Evolutionary conservation across 2,888 invertebrate genomes (phyloP).

Genomic region (Chalcis sispes): DNA sequence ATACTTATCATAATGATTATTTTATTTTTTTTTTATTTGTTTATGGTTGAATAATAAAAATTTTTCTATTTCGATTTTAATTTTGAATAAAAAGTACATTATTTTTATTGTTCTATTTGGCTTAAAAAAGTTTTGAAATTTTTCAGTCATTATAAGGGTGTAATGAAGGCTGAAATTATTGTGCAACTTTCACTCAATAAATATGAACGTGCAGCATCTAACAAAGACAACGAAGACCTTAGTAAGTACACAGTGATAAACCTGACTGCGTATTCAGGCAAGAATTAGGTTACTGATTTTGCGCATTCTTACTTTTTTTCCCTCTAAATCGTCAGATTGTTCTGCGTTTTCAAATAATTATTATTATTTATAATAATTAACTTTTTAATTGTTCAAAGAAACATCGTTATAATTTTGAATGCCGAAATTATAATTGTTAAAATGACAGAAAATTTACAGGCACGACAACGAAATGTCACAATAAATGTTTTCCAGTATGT

Average conservation of each 20-base stretch:
- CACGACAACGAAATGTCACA: not conserved
- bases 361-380: constrained; percentile 5
- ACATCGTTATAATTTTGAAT: not conserved
- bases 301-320: not conserved
- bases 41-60: too few species aligned
- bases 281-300: constrained; percentile 50
- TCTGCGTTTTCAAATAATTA: constrained; percentile 29
- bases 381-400: too few species aligned
- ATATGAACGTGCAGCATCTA: constrained; percentile 11
- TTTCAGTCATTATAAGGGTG: too few species aligned
- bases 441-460: not conserved
- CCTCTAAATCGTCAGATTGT: constrained; percentile 18
- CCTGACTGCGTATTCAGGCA: constrained; percentile 50
- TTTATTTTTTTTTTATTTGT: too few species aligned
- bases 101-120: too few species aligned
- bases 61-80: too few species aligned
- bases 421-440: not conserved
- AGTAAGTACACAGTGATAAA: constrained; percentile 47
- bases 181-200: not conserved
- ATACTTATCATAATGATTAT: too few species aligned
- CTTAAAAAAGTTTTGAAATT: too few species aligned
- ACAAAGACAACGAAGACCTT: constrained; percentile 32
- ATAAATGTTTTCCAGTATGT: not conserved
- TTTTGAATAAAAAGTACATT: too few species aligned
- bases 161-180: too few species aligned